Percentiles rank a stretch among this genome's conserved stretches.
Evolutionary conservation across 2,797 vertebrate genomes (phyloP).

Genomic region (Graptemys geographica): DNA sequence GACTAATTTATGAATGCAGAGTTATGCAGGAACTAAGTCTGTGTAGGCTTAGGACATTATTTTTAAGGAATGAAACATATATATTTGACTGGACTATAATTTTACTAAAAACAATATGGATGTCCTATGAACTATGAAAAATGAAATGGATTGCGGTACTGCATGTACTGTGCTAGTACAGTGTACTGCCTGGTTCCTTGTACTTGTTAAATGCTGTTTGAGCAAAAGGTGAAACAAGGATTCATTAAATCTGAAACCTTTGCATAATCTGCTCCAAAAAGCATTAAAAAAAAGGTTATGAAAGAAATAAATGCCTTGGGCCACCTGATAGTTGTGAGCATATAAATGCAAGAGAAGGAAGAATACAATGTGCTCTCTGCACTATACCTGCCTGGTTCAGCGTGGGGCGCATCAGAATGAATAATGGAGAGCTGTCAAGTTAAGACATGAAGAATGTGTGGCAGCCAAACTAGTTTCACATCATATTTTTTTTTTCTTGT

Average conservation of each 20-base stretch:
- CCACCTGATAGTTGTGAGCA: background rate
- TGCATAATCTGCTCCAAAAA: background rate
- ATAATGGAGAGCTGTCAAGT: background rate
- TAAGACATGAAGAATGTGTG: background rate
- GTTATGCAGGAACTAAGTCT: background rate
- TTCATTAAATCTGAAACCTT: background rate
- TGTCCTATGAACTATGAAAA: background rate
- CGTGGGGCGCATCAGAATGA: background rate
- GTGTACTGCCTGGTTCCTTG: background rate
- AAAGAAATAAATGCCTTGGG: background rate
- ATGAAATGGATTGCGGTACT: background rate
- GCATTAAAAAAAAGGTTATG: background rate
- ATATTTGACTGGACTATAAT: background rate
- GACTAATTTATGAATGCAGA: background rate
- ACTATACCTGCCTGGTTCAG: background rate
- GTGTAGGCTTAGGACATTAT: background rate
- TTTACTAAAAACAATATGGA: background rate
- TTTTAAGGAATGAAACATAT: background rate
- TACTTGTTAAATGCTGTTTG: background rate
- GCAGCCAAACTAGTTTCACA: background rate
- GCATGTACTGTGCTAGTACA: fast-evolving
- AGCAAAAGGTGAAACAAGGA: background rate
- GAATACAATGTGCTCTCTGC: background rate
- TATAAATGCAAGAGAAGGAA: background rate
- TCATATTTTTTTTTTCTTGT: background rate